Percentiles rank a stretch among this genome's conserved stretches.
Conservation (phyloP, 2,888 invertebrate genomes). For the Drosophila barbarae region DNA sequence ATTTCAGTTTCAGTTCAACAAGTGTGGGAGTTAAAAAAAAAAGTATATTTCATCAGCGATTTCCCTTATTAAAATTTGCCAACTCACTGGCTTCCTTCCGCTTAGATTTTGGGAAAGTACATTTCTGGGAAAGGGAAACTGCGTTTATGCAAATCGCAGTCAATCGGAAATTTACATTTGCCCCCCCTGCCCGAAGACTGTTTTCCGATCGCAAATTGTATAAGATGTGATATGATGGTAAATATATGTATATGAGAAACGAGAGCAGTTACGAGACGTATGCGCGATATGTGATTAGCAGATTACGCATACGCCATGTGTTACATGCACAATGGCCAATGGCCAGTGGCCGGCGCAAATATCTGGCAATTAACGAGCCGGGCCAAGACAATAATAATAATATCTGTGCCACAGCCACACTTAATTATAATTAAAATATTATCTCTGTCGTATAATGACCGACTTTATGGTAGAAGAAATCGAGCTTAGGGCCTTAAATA, state of each 20-base stretch:
- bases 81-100: slow-evolving; percentile 30
- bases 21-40: slow-evolving; percentile 1
- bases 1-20: background rate
- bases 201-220: slow-evolving; percentile 22
- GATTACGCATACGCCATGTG: slow-evolving; percentile 41
- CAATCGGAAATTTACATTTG: slow-evolving; percentile 18
- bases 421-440: slow-evolving; percentile 61
- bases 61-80: slow-evolving; percentile 16
- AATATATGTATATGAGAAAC: background rate
- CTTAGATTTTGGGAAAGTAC: slow-evolving; percentile 26
- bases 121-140: slow-evolving; percentile 11
- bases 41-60: background rate
- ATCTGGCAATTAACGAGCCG: slow-evolving; percentile 38
- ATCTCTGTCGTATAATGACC: slow-evolving; percentile 36
- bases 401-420: slow-evolving; percentile 47
- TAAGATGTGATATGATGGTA: background rate
- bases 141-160: slow-evolving; percentile 22
- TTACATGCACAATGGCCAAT: slow-evolving; percentile 25
- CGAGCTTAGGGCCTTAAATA: slow-evolving; percentile 46
- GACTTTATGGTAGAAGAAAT: slow-evolving; percentile 40
- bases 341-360: slow-evolving; percentile 23
- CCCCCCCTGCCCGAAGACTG: background rate
- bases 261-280: slow-evolving; percentile 28
- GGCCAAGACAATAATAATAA: slow-evolving; percentile 17
- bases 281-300: slow-evolving; percentile 18